A percentile compares a stretch with the other conserved stretches of the same genome.
Evolutionary conservation across 2,113 vertebrate genomes (phyloP).

Genomic region (Oncorhynchus kisutch): DNA sequence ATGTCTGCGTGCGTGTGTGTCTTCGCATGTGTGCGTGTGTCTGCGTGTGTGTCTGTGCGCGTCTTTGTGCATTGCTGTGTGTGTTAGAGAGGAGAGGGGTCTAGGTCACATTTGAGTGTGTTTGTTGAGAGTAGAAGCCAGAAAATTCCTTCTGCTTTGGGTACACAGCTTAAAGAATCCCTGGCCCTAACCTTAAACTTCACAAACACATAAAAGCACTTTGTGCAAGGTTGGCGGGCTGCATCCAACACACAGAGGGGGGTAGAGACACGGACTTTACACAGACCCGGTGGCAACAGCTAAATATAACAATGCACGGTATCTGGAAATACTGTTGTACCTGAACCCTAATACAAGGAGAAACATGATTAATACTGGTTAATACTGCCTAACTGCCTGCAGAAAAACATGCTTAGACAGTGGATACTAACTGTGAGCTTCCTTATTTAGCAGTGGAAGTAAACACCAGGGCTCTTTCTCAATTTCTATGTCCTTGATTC

Average conservation of each 20-base stretch:
- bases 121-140: neutral
- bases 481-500: too few species aligned
- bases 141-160: neutral
- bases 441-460: neutral
- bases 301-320: too few species aligned
- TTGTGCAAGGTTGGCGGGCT: neutral
- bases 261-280: neutral
- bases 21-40: conserved; percentile 8
- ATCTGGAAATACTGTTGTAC: neutral
- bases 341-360: neutral
- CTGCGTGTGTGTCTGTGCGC: conserved; percentile 6
- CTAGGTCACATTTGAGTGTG: neutral
- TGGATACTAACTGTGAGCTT: neutral
- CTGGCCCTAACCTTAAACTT: neutral
- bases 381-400: neutral
- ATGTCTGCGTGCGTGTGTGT: neutral
- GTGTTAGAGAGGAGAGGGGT: neutral
- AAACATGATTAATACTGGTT: neutral
- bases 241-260: too few species aligned
- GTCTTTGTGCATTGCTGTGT: neutral
- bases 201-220: neutral
- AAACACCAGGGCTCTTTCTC: too few species aligned
- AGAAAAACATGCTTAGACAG: neutral
- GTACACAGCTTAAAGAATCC: neutral
- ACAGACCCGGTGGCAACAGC: neutral